These are phyloP conservation scores for Chiloscyllium punctatum DNA, from an alignment of 2,797 vertebrate species.

Conservation along the genomic window DNA sequence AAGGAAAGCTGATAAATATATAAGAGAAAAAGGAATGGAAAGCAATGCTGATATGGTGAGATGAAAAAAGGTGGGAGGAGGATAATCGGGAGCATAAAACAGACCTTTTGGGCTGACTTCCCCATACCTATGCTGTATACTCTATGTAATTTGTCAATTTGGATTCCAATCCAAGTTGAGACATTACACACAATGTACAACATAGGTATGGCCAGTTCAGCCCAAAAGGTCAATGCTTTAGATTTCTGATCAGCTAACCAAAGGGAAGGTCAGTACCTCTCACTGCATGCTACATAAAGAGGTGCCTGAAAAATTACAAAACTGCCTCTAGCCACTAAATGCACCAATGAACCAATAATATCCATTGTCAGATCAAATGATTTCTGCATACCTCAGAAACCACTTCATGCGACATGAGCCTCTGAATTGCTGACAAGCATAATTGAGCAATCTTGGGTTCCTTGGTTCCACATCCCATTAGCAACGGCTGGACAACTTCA, in stretches of 20 bases:
- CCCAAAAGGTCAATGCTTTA: no score
- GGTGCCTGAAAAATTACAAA: neutral
- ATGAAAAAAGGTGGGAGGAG: neutral
- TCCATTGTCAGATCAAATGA: neutral
- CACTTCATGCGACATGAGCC: slow-evolving; percentile 97
- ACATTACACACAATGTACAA: no score
- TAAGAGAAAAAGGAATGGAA: neutral
- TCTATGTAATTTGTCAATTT: neutral
- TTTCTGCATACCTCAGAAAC: slow-evolving; percentile 82
- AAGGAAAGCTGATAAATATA: neutral
- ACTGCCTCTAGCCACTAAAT: neutral
- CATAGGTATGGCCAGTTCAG: no score
- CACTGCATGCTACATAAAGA: neutral
- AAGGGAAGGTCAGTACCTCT: neutral
- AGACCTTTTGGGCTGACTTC: neutral
- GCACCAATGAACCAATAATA: neutral
- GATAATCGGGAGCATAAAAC: neutral
- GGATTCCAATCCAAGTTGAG: neutral
- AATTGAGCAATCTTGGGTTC: slow-evolving; percentile 97
- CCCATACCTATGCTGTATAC: neutral
- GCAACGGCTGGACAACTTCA: slow-evolving; percentile 93
- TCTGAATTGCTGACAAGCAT: slow-evolving; percentile 92
- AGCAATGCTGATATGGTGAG: neutral
- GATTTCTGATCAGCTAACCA: neutral
- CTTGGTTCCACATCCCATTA: slow-evolving; percentile 98